Evolutionary conservation across 2,113 vertebrate genomes (phyloP).

Genomic region (Pseudorectes ferrugineus): DNA sequence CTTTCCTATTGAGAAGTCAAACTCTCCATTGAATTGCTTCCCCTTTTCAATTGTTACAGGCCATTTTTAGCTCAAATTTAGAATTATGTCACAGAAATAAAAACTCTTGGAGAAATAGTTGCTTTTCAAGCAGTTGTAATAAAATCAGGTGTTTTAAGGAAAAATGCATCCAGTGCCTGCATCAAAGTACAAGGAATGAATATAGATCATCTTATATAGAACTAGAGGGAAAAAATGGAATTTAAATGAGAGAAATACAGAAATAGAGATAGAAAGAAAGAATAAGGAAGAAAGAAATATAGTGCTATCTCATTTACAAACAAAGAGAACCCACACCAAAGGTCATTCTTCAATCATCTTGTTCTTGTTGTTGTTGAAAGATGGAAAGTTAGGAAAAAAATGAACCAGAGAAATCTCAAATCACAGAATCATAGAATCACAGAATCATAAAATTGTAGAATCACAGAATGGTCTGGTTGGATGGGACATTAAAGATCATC

Average conservation of each 20-base stretch:
- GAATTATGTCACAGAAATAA: neutral
- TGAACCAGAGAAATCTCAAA: neutral
- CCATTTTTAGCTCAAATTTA: neutral
- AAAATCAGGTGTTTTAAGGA: neutral
- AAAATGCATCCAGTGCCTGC: neutral
- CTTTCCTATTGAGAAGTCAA: neutral
- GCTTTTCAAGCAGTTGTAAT: neutral
- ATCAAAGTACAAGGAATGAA: neutral
- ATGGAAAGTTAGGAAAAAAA: neutral
- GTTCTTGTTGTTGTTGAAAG: neutral
- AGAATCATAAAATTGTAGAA: neutral
- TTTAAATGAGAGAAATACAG: neutral
- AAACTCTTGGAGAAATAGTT: neutral
- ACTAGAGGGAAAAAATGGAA: rapidly evolving
- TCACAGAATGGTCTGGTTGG: neutral
- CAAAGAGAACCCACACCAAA: neutral
- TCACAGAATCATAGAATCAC: neutral
- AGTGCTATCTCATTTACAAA: neutral
- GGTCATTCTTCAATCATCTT: neutral
- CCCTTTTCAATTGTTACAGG: neutral
- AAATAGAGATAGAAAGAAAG: neutral
- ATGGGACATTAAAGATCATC: neutral
- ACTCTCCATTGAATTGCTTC: neutral
- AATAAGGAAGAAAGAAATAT: neutral
- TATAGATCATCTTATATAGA: neutral